Base-by-base conservation (phyloP, 2,888 invertebrate genomes). In the Acrobeloides nanus region DNA sequence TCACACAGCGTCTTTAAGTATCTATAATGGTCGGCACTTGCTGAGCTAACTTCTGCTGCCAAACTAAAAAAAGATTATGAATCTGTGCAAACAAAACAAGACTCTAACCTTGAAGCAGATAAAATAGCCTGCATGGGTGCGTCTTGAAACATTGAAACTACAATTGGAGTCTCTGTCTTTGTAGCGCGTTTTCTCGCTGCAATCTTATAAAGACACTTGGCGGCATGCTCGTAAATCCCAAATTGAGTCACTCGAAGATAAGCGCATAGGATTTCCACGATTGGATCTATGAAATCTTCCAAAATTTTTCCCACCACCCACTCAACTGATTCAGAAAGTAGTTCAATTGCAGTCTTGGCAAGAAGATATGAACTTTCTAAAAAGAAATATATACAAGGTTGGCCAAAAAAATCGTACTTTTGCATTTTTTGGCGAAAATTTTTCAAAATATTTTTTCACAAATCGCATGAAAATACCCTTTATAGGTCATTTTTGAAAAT, bases 1-100 rank as follows among this genome's bases (percentile, higher is more conserved):
- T 64, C 66, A 35, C 59, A 58, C 12, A 64, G 50, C 2, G 64
- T 61, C 45, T 64, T 64, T 35, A 64, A 45, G 38, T 56, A 64
- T 31, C 55, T 51, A 48, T 64, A 64, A 46, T 64, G 64, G 17
- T 45, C 42, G 23, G 34, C 46, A 32, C 45, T 62, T n/a, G 59
- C 34, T 6, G 55, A 37, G 17, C 59, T 50, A 26, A 48, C 54
- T 21, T 42, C 38, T 3, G 63, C 65, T n/a, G 64, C 65, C 42
- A 57, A 31, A 39, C 52, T 56, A 34, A 39, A 35, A n/a, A n/a
- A n/a, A n/a, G n/a, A n/a, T n/a, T n/a, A n/a, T n/a, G n/a, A n/a
- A n/a, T n/a, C n/a, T n/a, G n/a, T n/a, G n/a, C n/a, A n/a, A n/a
- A n/a, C n/a, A 35, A 12, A 21, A 12, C 12, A 12, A 12, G n/a